Conservation (phyloP, 1,140 invertebrate genomes). For the Pogonognathellus flavescens region DNA sequence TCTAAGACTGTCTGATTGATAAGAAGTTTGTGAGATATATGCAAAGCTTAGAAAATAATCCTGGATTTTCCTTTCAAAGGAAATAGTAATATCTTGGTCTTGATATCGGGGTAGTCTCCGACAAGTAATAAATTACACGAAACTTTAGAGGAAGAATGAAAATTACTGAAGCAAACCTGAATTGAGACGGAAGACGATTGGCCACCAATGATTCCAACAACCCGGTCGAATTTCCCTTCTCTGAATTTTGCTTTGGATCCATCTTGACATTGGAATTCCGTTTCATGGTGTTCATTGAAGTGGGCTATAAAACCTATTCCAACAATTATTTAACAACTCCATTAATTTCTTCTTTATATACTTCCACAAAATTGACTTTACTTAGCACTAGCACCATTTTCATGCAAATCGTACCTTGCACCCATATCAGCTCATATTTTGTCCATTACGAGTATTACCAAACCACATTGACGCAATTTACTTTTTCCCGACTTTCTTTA, state of each 20-base stretch:
- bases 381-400: too few species aligned
- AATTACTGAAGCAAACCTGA: slow-evolving; percentile 69
- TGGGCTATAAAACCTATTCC: slow-evolving; percentile 73
- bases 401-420: too few species aligned
- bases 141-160: not conserved
- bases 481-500: too few species aligned
- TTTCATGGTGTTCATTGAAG: slow-evolving; percentile 70
- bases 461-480: too few species aligned
- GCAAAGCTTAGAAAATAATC: too few species aligned
- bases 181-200: slow-evolving; percentile 75
- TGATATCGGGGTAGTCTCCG: too few species aligned
- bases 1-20: too few species aligned
- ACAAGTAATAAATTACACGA: not conserved
- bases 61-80: too few species aligned
- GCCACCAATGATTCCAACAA: slow-evolving; percentile 74
- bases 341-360: not conserved
- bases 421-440: too few species aligned
- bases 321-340: not conserved
- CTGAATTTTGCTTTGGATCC: slow-evolving; percentile 71
- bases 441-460: too few species aligned
- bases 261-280: slow-evolving; percentile 72
- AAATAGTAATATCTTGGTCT: too few species aligned
- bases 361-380: not conserved
- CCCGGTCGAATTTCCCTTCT: slow-evolving; percentile 71
- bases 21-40: too few species aligned